These are phyloP conservation scores for Iphiclides podalirius DNA, from an alignment of 2,888 invertebrate genomes.

Conservation along the genomic window DNA sequence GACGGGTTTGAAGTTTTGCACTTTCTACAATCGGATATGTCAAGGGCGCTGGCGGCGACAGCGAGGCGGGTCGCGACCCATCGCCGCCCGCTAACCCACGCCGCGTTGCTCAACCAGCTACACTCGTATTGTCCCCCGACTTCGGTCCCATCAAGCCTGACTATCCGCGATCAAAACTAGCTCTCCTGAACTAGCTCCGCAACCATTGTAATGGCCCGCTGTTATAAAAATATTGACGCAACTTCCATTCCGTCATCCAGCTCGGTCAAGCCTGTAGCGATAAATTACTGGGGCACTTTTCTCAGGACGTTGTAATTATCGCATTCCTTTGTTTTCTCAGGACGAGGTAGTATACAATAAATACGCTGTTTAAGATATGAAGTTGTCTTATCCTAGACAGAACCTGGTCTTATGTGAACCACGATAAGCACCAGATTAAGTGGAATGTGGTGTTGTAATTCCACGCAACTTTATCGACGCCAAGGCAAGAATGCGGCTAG, in stretches of 20 bases:
- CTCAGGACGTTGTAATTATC: constrained; percentile 46
- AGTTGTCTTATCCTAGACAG: too few relatives aligned
- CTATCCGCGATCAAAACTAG: constrained; percentile 13
- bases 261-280: constrained; percentile 52
- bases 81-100: constrained; percentile 41
- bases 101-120: constrained; percentile 44
- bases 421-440: constrained; percentile 38
- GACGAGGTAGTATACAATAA: too few relatives aligned
- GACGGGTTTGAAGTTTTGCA: constrained; percentile 41
- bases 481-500: constrained; percentile 36
- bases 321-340: too few relatives aligned
- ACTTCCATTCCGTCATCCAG: constrained; percentile 43
- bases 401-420: constrained; percentile 26
- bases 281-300: constrained; percentile 52
- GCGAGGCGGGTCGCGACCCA: constrained; percentile 48
- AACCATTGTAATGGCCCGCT: constrained; percentile 27
- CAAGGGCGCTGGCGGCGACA: constrained; percentile 60
- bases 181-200: constrained; percentile 23
- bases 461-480: constrained; percentile 31
- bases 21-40: constrained; percentile 71
- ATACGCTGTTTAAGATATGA: too few relatives aligned
- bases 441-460: constrained; percentile 39
- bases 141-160: constrained; percentile 17
- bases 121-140: too few relatives aligned
- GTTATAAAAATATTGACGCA: constrained; percentile 33